Percentiles rank a stretch among this genome's conserved stretches.
Conservation (phyloP, 2,797 vertebrate species). For the Macroramphosus scolopax region DNA sequence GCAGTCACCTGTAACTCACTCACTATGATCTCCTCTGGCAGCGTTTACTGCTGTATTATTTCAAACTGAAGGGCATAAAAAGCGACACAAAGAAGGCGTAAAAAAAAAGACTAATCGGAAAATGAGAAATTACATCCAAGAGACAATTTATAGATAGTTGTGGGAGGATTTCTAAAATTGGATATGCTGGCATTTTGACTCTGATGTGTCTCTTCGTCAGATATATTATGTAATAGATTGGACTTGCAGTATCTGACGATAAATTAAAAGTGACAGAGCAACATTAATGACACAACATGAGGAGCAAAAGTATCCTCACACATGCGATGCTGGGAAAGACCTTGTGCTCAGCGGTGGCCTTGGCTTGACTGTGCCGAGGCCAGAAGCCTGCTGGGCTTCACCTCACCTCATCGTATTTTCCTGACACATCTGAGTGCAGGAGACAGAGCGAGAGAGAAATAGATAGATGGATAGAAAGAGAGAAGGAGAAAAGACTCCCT, state of each 20-base stretch:
- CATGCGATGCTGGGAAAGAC: constrained; percentile 7
- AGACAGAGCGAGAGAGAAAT: constrained; percentile 3
- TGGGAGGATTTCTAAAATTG: too few relatives aligned
- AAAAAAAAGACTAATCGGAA: not conserved
- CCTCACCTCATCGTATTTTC: constrained; percentile 29
- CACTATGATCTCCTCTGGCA: constrained; percentile 31
- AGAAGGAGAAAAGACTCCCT: not conserved
- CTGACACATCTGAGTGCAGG: constrained; percentile 37
- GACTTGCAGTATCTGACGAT: too few relatives aligned
- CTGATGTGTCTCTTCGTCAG: too few relatives aligned
- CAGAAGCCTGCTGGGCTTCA: constrained; percentile 30
- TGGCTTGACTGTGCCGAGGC: constrained; percentile 13
- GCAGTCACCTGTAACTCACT: constrained; percentile 30
- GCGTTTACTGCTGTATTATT: constrained; percentile 2
- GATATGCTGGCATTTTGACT: too few relatives aligned
- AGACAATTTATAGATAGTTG: not conserved
- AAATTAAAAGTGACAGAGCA: not conserved
- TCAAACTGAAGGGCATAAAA: constrained; percentile 26
- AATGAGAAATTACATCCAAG: not conserved
- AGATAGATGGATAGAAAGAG: not conserved
- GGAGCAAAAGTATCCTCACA: not conserved
- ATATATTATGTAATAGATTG: too few relatives aligned
- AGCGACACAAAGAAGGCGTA: not conserved
- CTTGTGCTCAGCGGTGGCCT: constrained; percentile 17
- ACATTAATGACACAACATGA: not conserved